Conservation (phyloP, 1,140 invertebrate genomes). For the Eufriesea mexicana region DNA sequence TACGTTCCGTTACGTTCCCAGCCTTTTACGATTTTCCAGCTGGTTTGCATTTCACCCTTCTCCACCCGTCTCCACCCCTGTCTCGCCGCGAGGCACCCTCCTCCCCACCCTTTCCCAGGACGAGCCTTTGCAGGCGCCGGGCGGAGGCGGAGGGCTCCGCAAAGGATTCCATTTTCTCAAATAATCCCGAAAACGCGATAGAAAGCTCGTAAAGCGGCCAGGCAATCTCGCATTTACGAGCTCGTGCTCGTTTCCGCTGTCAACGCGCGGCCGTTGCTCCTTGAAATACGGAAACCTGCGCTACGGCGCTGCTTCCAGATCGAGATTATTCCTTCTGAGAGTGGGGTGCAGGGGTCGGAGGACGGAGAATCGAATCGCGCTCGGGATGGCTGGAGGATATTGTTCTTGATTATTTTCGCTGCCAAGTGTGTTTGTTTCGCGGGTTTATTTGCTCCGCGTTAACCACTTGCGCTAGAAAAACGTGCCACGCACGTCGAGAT, state of each 20-base stretch:
- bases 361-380: too few species aligned
- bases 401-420: background rate
- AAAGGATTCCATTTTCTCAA: constrained; percentile 77
- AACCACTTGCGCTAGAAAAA: too few species aligned
- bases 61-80: background rate
- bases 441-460: too few species aligned
- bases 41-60: constrained; percentile 67
- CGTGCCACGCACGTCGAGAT: too few species aligned
- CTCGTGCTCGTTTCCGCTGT: constrained; percentile 44
- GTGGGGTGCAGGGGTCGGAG: too few species aligned
- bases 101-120: background rate
- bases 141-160: constrained; percentile 12
- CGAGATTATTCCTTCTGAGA: background rate
- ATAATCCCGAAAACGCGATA: constrained; percentile 75
- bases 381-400: background rate
- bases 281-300: constrained; percentile 40
- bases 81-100: background rate
- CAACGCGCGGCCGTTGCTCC: constrained; percentile 34
- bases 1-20: constrained; percentile 68
- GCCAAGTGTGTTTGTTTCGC: too few species aligned
- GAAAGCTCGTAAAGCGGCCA: constrained; percentile 73
- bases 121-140: background rate
- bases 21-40: constrained; percentile 74
- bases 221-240: constrained; percentile 76
- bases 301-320: background rate